Conservation (phyloP, 2,888 invertebrate genomes). For the Caenorhabditis afra region DNA sequence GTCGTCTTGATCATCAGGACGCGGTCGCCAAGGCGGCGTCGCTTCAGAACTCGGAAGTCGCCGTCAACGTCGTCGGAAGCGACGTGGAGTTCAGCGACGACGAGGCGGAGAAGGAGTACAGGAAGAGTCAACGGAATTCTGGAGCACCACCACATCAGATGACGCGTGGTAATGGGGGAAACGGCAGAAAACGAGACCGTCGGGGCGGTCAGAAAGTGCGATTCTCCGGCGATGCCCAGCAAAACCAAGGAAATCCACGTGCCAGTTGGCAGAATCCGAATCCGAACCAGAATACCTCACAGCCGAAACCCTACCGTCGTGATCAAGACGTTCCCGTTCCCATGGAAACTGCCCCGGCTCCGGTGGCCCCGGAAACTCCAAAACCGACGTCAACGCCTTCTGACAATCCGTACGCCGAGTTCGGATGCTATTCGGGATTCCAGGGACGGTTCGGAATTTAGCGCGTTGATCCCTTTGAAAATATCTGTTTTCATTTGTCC, state of each 20-base stretch:
- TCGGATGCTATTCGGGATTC: conserved; percentile 37
- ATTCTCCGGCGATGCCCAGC: conserved; percentile 12
- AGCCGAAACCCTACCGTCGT: conserved; percentile 27
- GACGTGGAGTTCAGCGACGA: conserved; percentile 63
- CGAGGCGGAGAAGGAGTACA: conserved; percentile 46
- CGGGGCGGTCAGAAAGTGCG: conserved; percentile 31
- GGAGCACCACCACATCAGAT: neutral
- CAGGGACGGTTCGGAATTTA: conserved; percentile 49
- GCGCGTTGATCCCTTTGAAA: too few species aligned
- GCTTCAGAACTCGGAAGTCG: neutral
- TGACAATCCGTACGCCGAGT: conserved; percentile 58
- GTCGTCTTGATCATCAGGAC: conserved; percentile 39
- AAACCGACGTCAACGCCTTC: neutral
- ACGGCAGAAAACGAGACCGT: conserved; percentile 37
- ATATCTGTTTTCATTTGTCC: neutral
- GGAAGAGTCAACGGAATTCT: neutral
- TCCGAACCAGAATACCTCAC: neutral
- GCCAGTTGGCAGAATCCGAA: neutral
- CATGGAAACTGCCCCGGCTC: neutral
- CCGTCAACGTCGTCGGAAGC: conserved; percentile 16
- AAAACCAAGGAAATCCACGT: conserved; percentile 2
- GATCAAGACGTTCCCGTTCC: conserved; percentile 12
- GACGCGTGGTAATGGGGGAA: neutral
- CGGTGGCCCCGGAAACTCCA: conserved; percentile 21
- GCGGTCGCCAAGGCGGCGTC: conserved; percentile 16